A percentile compares a stretch with the other conserved stretches of the same genome.
Conservation (phyloP, 30 jellyfish, hydroid and myxozoan species). For the Nemopilema nomurai region DNA sequence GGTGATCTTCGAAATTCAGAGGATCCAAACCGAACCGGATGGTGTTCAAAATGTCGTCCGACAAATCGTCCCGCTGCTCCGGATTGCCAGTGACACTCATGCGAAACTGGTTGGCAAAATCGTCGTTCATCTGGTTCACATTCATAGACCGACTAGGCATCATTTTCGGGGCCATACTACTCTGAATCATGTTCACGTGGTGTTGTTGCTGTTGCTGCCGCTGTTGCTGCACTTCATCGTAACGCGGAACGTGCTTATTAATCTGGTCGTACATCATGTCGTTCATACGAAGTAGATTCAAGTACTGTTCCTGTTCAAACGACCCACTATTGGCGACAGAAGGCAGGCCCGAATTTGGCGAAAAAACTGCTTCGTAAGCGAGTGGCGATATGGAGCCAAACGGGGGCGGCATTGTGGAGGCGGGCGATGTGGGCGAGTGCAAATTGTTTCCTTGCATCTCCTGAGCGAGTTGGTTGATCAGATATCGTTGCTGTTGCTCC, state of each 20-base stretch:
- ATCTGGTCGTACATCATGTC: slow-evolving; percentile 56
- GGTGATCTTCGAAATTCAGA: slow-evolving; percentile 84
- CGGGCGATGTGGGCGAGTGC: slow-evolving; percentile 67
- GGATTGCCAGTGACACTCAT: slow-evolving; percentile 67
- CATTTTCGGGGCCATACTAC: slow-evolving; percentile 34
- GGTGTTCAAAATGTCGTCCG: slow-evolving; percentile 88
- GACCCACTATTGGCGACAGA: slow-evolving; percentile 11
- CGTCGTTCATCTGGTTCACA: slow-evolving; percentile 51
- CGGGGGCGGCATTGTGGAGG: slow-evolving; percentile 61
- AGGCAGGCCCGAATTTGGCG: slow-evolving; percentile 35
- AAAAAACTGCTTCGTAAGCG: slow-evolving; percentile 80
- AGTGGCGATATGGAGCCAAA: slow-evolving; percentile 92
- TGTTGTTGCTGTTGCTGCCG: slow-evolving; percentile 52
- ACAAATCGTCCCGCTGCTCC: slow-evolving; percentile 73
- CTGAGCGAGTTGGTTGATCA: slow-evolving; percentile 52
- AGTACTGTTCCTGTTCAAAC: slow-evolving; percentile 63
- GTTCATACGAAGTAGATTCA: slow-evolving; percentile 60
- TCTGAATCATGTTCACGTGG: slow-evolving; percentile 23
- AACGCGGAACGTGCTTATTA: slow-evolving; percentile 40
- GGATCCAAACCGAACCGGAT: slow-evolving; percentile 94
- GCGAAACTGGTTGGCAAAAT: slow-evolving; percentile 63
- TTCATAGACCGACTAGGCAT: slow-evolving; percentile 17
- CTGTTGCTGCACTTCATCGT: slow-evolving; percentile 47
- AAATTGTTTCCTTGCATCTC: slow-evolving; percentile 56
- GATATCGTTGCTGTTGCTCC: slow-evolving; percentile 56